Percentiles rank a stretch among this genome's conserved stretches.
Evolutionary conservation across 2,888 invertebrate species (phyloP).

Genomic region (Ctena decussata): DNA sequence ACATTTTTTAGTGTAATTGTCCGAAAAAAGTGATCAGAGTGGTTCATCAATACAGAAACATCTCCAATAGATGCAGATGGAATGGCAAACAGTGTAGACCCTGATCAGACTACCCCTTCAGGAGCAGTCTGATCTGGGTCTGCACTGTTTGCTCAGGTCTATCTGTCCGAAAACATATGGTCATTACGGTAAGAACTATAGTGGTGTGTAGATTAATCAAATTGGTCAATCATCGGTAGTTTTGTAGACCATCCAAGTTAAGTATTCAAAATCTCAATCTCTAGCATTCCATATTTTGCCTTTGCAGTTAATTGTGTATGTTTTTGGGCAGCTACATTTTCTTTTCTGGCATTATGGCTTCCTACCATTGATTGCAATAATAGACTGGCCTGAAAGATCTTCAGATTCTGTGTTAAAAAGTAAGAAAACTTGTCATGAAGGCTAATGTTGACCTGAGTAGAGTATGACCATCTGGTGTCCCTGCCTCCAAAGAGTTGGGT

Average conservation of each 20-base stretch:
- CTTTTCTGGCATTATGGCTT: background rate
- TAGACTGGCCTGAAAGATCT: background rate
- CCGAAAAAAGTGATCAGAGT: too few species aligned
- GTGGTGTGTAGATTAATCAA: background rate
- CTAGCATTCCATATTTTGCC: background rate
- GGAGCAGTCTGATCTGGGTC: too few species aligned
- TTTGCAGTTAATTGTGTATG: background rate
- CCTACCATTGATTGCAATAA: background rate
- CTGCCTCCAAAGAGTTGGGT: too few species aligned
- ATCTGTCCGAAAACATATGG: too few species aligned
- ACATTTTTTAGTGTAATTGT: too few species aligned
- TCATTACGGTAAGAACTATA: background rate
- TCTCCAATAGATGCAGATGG: too few species aligned
- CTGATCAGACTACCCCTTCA: too few species aligned
- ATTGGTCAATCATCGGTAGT: background rate
- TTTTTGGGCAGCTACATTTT: background rate
- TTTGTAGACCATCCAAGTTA: background rate
- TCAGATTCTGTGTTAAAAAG: background rate
- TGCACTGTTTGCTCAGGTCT: too few species aligned
- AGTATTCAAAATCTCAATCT: background rate
- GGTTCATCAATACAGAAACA: too few species aligned
- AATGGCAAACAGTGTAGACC: too few species aligned
- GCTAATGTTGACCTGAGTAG: background rate
- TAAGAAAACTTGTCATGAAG: background rate
- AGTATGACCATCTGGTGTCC: background rate